A percentile compares a stretch with the other conserved stretches of the same genome.
These are phyloP conservation scores for Galaxias olidus DNA, from an alignment of 2,797 vertebrate species.

Conservation along the genomic window DNA sequence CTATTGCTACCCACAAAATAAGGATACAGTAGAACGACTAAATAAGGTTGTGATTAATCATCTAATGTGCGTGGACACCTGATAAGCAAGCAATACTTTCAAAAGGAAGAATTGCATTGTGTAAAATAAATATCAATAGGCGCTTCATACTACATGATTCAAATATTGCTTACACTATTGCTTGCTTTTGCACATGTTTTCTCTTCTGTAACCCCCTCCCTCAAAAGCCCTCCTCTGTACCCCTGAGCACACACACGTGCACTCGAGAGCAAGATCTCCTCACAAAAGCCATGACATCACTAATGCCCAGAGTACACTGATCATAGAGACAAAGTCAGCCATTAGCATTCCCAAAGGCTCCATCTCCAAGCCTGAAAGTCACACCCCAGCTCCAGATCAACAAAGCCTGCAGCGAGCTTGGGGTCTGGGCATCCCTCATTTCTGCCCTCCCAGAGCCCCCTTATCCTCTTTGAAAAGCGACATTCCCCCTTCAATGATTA, in stretches of 20 bases:
- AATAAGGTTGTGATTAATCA: background rate
- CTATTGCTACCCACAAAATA: constrained; percentile 17
- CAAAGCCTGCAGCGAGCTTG: constrained; percentile 25
- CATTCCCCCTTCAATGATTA: background rate
- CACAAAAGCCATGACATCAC: constrained; percentile 36
- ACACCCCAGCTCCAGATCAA: constrained; percentile 33
- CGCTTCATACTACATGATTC: too few relatives aligned
- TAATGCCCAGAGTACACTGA: constrained; percentile 40
- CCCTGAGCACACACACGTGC: constrained; percentile 27
- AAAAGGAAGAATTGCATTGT: too few relatives aligned
- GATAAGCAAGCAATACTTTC: too few relatives aligned
- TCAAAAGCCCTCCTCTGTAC: constrained; percentile 1
- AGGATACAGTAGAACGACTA: constrained; percentile 11
- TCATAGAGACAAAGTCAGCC: constrained; percentile 43
- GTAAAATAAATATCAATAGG: too few relatives aligned
- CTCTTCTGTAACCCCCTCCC: constrained; percentile 4
- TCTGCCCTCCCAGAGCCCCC: constrained; percentile 14
- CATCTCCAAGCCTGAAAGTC: constrained; percentile 30
- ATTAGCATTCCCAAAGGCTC: constrained; percentile 62
- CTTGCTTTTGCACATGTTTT: too few relatives aligned
- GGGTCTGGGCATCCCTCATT: constrained; percentile 12
- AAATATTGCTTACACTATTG: too few relatives aligned
- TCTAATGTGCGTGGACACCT: too few relatives aligned
- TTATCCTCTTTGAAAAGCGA: constrained; percentile 23
- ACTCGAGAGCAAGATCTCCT: constrained; percentile 8